Base-by-base conservation (phyloP, 2,797 vertebrate genomes). In the Pteropus rufus region DNA sequence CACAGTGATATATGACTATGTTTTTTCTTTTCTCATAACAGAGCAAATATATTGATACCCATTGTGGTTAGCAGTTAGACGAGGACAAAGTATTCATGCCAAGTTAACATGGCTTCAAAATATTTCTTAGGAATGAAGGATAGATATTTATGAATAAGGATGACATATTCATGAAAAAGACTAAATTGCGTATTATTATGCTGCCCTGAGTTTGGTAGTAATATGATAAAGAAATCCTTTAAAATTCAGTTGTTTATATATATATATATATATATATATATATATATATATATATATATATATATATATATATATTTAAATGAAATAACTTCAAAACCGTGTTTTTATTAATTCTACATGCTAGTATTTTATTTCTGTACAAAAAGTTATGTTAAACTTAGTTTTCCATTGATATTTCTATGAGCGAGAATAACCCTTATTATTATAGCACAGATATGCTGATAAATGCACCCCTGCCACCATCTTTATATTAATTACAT, bases 401-500 rank as follows among this genome's bases (percentile, higher is more conserved):
- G 18, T 97, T 95, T 11, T 77, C 12, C 29, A 82, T 44, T 65
- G 90, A 72, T 95, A 96, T 89, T 23, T 15, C 19, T 84, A 70
- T 97, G 67, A 96, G 19, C 58, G 96, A 96, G 6, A 76, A 88
- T 91, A 97, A 67, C 69, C 4, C 64, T 95, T 75, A 95, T 96
- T 72, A 95, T 69, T 95, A 91, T 15, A 90, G 10, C 67, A 54
- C 15, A 86, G 86, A 95, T 93, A 75, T 12, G 36, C 7, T 86
- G 84, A 95, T 93, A 46, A 96, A 95, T 84, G 91, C 23, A 89
- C 0, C 1, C 16, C 96, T 75, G 49, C 49, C 49, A 49, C 60
- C 3, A 44, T 95, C 58, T 97, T 96, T 93, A 19, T 95, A 95
- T 96, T 97, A 98, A 96, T 98, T 97, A 93, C 12, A 92, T 4